Base-by-base conservation (phyloP, 1,140 invertebrate species). In the Philaenus spumarius region DNA sequence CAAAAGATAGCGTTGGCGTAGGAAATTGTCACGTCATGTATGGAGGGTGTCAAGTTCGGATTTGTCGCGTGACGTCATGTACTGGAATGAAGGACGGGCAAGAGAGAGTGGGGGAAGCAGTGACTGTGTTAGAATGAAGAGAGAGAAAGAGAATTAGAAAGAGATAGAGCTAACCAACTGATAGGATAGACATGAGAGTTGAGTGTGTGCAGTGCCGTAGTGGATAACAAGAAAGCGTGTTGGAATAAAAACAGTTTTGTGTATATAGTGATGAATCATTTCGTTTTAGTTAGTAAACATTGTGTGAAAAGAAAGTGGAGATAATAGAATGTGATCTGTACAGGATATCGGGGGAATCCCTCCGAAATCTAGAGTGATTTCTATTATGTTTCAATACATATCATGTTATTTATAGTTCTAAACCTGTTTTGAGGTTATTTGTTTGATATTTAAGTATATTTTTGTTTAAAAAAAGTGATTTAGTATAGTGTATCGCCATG, bases 61-160 rank as follows among this genome's bases (percentile, higher is more conserved):
- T 50, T 50, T 55, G 52, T 43, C 22, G 53, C 14, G 53, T 55
- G 53, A 19, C 40, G 40, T 55, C 40, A 55, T 23, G 20, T 30
- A 26, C 53, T 45, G 53, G 53, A 55, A 55, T 55, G 53, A 55
- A 55, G 53, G 53, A 11, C 53, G 53, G 40, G 39, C 22, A 22
- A 17, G 52, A 15, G 52, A 15, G 52, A 30, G 52, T 55, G 35
- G 52, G 3, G 52, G 20, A n/a, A 15, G 37, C n/a, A 43, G 53
- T 40, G 39, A 26, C 23, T 26, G 53, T 14, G 53, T 22, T 3
- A 15, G 22, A 45, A 23, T 24, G 22, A 12, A 43, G 20, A 17
- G 40, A 45, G 53, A 30, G 26, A 30, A 30, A 30, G 26, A 30
- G 26, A 30, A 30, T 30, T 30, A 30, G 22, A 26, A 24, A 6